Conservation (phyloP, 2,113 vertebrate species). For the Piliocolobus tephrosceles region DNA sequence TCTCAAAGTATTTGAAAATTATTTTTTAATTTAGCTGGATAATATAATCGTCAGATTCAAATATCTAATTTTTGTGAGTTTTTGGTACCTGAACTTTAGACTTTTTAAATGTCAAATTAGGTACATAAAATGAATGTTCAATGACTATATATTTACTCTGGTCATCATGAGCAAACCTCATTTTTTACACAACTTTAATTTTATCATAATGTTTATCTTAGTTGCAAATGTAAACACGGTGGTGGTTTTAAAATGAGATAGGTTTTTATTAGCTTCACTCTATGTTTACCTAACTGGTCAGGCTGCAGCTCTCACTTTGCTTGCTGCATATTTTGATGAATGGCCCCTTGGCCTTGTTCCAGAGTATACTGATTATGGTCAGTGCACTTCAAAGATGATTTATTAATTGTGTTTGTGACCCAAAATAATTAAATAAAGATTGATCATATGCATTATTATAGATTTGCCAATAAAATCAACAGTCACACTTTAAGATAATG, state of each 20-base stretch:
- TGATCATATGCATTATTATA: constrained; percentile 46
- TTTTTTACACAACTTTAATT: constrained; percentile 73
- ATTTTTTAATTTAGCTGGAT: neutral
- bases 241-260: constrained; percentile 60
- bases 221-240: constrained; percentile 71
- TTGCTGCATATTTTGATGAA: constrained; percentile 62
- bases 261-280: constrained; percentile 68
- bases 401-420: constrained; percentile 64
- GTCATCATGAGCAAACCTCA: constrained; percentile 65
- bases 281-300: constrained; percentile 67
- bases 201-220: constrained; percentile 78
- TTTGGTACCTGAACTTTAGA: constrained; percentile 52
- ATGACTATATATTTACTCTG: constrained; percentile 63
- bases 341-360: constrained; percentile 46
- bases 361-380: constrained; percentile 57
- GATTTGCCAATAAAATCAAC: constrained; percentile 54
- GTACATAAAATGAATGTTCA: constrained; percentile 24
- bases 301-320: neutral
- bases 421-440: constrained; percentile 68
- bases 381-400: constrained; percentile 65
- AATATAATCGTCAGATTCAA: constrained; percentile 12
- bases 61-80: constrained; percentile 40
- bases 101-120: constrained; percentile 48
- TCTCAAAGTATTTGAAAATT: constrained; percentile 25
- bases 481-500: constrained; percentile 48